These are phyloP conservation scores for Struthio camelus DNA, from an alignment of 2,113 vertebrate species.

Conservation along the genomic window DNA sequence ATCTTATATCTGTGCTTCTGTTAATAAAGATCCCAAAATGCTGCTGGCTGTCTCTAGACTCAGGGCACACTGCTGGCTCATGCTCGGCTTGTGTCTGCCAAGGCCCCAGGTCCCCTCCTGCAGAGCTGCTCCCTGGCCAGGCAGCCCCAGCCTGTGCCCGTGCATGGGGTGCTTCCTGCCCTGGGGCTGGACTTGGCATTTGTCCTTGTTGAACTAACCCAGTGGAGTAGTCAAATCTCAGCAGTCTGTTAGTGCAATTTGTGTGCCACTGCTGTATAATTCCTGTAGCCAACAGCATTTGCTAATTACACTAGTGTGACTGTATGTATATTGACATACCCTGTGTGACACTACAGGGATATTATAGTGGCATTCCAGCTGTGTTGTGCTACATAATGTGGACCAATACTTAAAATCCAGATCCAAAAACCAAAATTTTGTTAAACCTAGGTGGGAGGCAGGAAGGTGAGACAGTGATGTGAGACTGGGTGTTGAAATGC, in stretches of 20 bases:
- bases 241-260: background rate
- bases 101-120: background rate
- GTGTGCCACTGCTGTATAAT: background rate
- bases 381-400: background rate
- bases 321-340: background rate
- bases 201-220: background rate
- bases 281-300: background rate
- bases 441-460: background rate
- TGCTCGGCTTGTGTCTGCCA: too few relatives aligned
- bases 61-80: background rate
- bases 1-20: background rate
- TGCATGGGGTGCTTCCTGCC: background rate
- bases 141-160: background rate
- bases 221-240: background rate
- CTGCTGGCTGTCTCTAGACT: background rate
- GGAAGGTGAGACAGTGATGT: background rate
- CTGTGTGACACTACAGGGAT: background rate
- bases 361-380: background rate
- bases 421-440: background rate
- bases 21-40: background rate
- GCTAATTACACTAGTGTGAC: background rate
- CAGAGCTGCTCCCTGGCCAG: background rate
- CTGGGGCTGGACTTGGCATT: fast-evolving
- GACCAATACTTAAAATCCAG: background rate
- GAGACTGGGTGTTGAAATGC: background rate